Base-by-base conservation (phyloP, 2,113 vertebrate genomes). In the Chloebia gouldiae region DNA sequence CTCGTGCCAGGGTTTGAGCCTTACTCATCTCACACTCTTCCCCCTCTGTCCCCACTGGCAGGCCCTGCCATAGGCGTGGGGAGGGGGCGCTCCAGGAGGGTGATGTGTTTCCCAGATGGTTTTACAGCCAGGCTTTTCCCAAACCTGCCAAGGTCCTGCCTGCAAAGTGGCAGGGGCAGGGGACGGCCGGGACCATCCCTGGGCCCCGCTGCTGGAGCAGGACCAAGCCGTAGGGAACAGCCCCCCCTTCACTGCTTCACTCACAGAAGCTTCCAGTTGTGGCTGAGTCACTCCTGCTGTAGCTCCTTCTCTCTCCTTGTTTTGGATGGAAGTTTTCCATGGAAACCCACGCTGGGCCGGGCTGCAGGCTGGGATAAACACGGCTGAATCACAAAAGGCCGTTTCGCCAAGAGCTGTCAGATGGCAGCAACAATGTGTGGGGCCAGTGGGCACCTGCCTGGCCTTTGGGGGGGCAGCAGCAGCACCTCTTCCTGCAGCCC, bases 251-350 rank as follows among this genome's bases (percentile, higher is more conserved):
- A 50, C 64, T 19, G 19, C 77, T 95, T 88, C 84, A 81, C 81
- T 88, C 69, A n/a, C 91, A 96, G 94, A 92, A 96, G 92, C 96
- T 97, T 97, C 96, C 94, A 97, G 91, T 93, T 92, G 92, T 80
- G 85, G 95, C 94, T 97, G 97, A 97, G 94, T 97, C 97, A 97
- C 96, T 96, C 93, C 93, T 8, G 90, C 96, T 96, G 91, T 86
- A 91, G 91, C 94, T 96, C 95, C 96, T 95, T 92, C 89, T 88
- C 96, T 86, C 95, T 91, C 88, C 96, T 97, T 97, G 94, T 97
- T 97, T 97, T 97, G 93, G 89, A 94, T 97, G 96, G 96, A 97
- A 95, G 96, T 96, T 97, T 97, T 97, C 97, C 97, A 97, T 97
- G 96, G 96, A 97, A 97, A 97, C 96, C 96, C 96, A 97, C 88